phyloP scores from a whole-genome alignment of 2,888 invertebrate species.

The Parnassius mnemosyne region DNA sequence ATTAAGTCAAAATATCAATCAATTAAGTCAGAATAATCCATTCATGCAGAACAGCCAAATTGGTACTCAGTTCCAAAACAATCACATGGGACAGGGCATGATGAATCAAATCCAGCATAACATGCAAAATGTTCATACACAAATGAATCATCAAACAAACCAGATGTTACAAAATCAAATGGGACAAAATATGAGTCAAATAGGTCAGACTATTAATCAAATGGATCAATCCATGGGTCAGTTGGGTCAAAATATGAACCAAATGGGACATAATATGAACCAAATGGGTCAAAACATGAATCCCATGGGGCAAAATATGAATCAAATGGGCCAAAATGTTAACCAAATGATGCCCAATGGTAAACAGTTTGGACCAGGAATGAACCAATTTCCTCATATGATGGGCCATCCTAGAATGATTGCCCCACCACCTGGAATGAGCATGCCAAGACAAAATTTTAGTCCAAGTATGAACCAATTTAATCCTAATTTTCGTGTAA shows the following conservation, averaged over 20 bases:
- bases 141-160: constrained; percentile 39
- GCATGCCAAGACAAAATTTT: constrained; percentile 65
- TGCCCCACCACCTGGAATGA: constrained; percentile 64
- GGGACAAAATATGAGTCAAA: constrained; percentile 40
- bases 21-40: constrained; percentile 40
- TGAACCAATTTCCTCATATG: constrained; percentile 63
- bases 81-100: constrained; percentile 46
- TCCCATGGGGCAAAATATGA: constrained; percentile 42
- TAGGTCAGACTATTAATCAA: constrained; percentile 40
- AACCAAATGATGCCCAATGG: constrained; percentile 60
- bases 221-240: constrained; percentile 45
- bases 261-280: constrained; percentile 36
- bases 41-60: constrained; percentile 41
- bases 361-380: constrained; percentile 54
- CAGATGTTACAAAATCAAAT: constrained; percentile 38
- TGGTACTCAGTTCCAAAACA: constrained; percentile 42
- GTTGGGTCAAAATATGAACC: constrained; percentile 40
- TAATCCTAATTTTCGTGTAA: constrained; percentile 71
- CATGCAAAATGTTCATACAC: constrained; percentile 44
- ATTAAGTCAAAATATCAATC: constrained; percentile 40
- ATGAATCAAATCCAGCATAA: constrained; percentile 39
- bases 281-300: constrained; percentile 42
- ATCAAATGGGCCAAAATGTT: constrained; percentile 35
- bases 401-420: constrained; percentile 67
- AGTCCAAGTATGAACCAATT: constrained; percentile 59